Evolutionary conservation across 2,797 vertebrate species (phyloP).

Genomic region (Chiloscyllium punctatum): DNA sequence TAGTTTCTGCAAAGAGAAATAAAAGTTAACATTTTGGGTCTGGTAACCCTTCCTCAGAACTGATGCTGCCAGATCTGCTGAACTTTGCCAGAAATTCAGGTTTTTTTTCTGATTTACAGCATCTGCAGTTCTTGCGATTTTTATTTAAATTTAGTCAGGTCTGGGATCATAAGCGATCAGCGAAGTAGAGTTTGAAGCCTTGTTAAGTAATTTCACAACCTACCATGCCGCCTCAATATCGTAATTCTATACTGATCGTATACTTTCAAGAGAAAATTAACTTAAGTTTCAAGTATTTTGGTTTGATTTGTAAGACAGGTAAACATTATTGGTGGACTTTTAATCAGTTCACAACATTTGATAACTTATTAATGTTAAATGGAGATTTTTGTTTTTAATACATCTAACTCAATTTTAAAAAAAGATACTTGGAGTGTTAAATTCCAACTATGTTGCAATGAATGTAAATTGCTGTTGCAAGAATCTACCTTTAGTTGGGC

Average conservation of each 20-base stretch:
- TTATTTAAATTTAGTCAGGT: no score
- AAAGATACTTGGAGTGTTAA: neutral
- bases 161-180: no score
- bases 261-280: neutral
- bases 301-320: neutral
- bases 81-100: no score
- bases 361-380: neutral
- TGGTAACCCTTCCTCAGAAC: no score
- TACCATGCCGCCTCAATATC: neutral
- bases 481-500: neutral
- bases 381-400: neutral
- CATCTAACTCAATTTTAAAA: no score
- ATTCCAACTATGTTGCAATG: no score
- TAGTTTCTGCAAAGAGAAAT: no score
- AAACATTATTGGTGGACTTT: neutral
- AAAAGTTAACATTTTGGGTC: no score
- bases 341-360: neutral
- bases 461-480: no score
- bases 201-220: neutral
- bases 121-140: no score
- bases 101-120: no score
- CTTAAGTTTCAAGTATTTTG: neutral
- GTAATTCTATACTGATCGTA: neutral
- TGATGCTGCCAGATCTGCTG: no score
- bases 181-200: neutral